Evolutionary conservation across 2,888 invertebrate species (phyloP), one percentile per base, ranked within the genome.

Genomic region (Cephonodes hylas): DNA sequence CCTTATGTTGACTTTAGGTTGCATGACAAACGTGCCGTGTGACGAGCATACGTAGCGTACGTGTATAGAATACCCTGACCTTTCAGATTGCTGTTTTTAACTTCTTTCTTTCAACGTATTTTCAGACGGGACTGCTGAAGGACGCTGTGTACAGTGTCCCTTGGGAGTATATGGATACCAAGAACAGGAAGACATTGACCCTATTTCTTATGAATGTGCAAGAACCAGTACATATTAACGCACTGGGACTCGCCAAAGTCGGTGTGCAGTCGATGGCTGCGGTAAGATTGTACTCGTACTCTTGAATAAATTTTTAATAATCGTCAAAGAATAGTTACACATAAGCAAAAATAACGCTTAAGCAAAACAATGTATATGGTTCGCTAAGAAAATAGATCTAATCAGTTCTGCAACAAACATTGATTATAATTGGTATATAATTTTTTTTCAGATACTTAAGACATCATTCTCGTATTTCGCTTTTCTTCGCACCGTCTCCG

Each of bases 241-340:
- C 81, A 0, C 27, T 79, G 42, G 81, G 81, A 0, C 34, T 81
- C 15, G 70, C 73, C 5, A 64, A 71, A 31, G 72, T 84, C 2
- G 83, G 83, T 2, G 79, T 82, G 0, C 70, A 76, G 18, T 72
- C 82, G 23, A 83, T 83, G 83, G 75, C 73, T 8, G 53, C 63
- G 64, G 83, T 83, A 64, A 67, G 66, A 22, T 18, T 3, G 7
- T 8, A 48, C 10, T n/a, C n/a, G n/a, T 27, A 23, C 34, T 20
- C 6, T 8, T 8, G 22, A n/a, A 27, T 22, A 44, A 20, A 23
- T 8, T 20, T 22, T 3, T 2, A 10, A 31, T 6, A 8, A 20
- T 3, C 10, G 31, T 18, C 7, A 1, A 31, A 15, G 6, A 25
- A 25, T 15, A 44, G n/a, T 34, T 7, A 38, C 5, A 34, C 8